Base-by-base conservation (phyloP, 2,113 vertebrate species). In the Anhinga anhinga region DNA sequence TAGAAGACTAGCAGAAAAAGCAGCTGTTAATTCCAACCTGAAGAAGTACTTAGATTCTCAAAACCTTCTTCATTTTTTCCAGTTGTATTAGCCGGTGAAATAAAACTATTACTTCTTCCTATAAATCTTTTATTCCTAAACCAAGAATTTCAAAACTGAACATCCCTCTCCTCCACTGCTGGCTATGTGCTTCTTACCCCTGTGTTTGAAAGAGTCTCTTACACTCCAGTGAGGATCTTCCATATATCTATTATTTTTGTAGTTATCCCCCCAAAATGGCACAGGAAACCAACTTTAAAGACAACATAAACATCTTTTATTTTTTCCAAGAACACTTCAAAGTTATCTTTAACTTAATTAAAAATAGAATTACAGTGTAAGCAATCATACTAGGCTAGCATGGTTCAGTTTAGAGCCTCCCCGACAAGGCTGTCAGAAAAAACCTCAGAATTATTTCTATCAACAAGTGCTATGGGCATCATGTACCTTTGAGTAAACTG, bases 281-380 rank as follows among this genome's bases (percentile, higher is more conserved):
- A 76, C 38, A 69, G 73, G 40, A 97, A 95, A 26, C 7, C 73
- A 82, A 40, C 73, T 85, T 87, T 66, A 69, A 71, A 85, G 29
- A 73, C 66, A 79, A 49, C 27, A 52, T 36, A 88, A 83, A 88
- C 44, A 86, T 65, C 20, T 93, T 92, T 50, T 66, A 66, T 86
- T 95, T 90, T 93, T 90, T n/a, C 47, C 25, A 89, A 92, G 81
- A 91, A 53, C 61, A 88, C 73, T 93, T 89, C 86, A 91, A 95
- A 95, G 83, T 66, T 91, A 82, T 19, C 53, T 71, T 79, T 91
- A 93, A 82, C 66, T 82, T 89, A 94, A 95, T 93, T 94, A 84
- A 76, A 92, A 87, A 58, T 1, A 17, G 65, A 69, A 94, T 87
- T 77, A 85, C n/a, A 49, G 49, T 44, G 67, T 62, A 11, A 95